Evolutionary conservation across 53 echinoderm and acorn worm genomes (phyloP), one percentile per base, ranked within the genome.

Genomic region (Arbacia lixula): DNA sequence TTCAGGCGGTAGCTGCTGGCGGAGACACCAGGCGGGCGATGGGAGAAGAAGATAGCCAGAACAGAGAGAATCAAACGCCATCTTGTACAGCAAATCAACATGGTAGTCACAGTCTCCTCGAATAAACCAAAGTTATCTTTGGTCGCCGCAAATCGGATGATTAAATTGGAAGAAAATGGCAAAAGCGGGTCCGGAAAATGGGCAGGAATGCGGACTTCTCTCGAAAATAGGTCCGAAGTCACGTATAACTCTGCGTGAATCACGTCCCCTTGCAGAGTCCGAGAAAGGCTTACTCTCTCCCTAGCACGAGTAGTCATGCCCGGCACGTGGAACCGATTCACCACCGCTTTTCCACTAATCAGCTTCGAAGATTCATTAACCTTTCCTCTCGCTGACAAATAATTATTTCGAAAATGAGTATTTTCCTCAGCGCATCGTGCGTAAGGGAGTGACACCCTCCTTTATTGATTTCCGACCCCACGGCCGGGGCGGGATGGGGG

Each of bases 401-500:
- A 75, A 53, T 75, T 75, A 28, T 32, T 35, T 54, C 75, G 36
- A 38, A 54, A 75, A 52, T 53, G 52, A 75, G 71, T 53, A 75
- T 53, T 75, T 53, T 75, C 75, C 52, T 75, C 54, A 34, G 5
- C 8, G 53, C 30, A 36, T 52, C 53, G 75, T 36, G 75, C 54
- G 32, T 32, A 53, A n/a, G 75, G 36, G 54, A 75, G 75, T 53
- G 75, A 75, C 75, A 75, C 52, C 52, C 52, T 53, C 55, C 54
- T 32, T 75, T 75, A 52, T 52, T 54, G n/a, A 75, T 75, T 52
- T 53, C 75, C 54, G 52, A 31, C 34, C 14, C 6, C 53, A 17
- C 17, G 34, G 53, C 75, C 33, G 27, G 49, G 26, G 41, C 29
- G 32, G 54, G 53, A 53, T 75, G 75, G 75, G 34, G 55, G 36